A percentile compares a stretch with the other conserved stretches of the same genome.
Conservation (phyloP, 2,113 vertebrate species). For the Neolamprologus falcicula region DNA sequence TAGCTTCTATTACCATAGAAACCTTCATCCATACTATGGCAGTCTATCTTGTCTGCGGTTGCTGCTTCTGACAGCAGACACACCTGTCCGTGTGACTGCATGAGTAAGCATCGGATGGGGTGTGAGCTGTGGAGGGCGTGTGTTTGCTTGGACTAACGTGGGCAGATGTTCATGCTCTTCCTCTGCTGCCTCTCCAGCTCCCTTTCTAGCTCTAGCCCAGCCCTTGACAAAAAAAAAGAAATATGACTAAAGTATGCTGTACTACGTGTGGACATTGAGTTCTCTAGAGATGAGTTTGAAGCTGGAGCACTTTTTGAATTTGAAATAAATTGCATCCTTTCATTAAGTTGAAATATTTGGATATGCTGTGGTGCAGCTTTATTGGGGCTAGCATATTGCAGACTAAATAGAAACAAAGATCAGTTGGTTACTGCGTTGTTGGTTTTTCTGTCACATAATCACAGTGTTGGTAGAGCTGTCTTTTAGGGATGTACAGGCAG, state of each 20-base stretch:
- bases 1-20: constrained; percentile 41
- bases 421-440: not conserved
- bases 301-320: not conserved
- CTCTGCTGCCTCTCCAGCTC: constrained; percentile 9
- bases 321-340: not conserved
- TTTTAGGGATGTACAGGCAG: not conserved
- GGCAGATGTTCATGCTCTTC: constrained; percentile 1
- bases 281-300: not conserved
- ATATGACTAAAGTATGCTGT: not conserved
- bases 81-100: not conserved
- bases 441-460: not conserved
- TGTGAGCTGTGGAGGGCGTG: not conserved
- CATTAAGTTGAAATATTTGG: not conserved
- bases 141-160: not conserved
- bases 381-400: not conserved
- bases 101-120: not conserved
- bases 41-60: not conserved
- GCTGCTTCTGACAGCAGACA: not conserved
- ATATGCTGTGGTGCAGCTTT: not conserved
- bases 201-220: not conserved
- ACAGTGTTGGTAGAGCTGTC: not conserved
- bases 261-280: not conserved
- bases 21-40: not conserved
- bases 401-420: not conserved
- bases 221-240: not conserved